Base-by-base conservation (phyloP, 2,888 invertebrate genomes). In the Ceriagrion tenellum region DNA sequence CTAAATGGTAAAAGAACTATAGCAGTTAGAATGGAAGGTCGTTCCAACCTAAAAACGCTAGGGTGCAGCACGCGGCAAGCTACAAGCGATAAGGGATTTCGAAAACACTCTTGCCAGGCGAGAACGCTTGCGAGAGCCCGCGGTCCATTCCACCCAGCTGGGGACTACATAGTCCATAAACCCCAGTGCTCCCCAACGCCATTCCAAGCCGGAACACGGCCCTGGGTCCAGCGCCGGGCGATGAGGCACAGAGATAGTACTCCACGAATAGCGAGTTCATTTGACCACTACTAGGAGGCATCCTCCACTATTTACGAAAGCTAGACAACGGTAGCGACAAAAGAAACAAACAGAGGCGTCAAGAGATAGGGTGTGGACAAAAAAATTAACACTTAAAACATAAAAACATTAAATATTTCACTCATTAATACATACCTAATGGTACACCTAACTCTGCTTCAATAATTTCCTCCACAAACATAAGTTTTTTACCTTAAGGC, bases 11-110 rank as follows among this genome's bases (percentile, higher is more conserved):
- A 69, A 69, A 69, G 10, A 59, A 20, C 59, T 2, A 8, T 59
- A 10, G 59, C 18, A 59, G 3, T 18, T 18, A 59, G 59, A 59
- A 16, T 13, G 26, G 69, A 8, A 8, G 69, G 69, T 23, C 69
- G n/a, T n/a, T 69, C n/a, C 26, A n/a, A 69, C 69, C 8, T 8
- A n/a, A 23, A 69, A 69, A 20, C 12, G 8, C 23, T 26, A 8
- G 59, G 3, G 26, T n/a, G 69, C 12, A 10, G 69, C 4, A 26
- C 69, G n/a, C n/a, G 69, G n/a, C 69, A n/a, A 35, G 26, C 81
- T 81, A 81, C 81, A 81, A 35, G 81, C 81, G 81, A 30, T 81
- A 35, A 35, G 81, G 81, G 81, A 81, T 81, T 81, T 35, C 30
- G 35, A 81, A 81, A 81, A 81, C 81, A 81, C 81, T 81, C 81